Conservation (phyloP, 2,113 vertebrate genomes). For the Oreocharis arfaki region DNA sequence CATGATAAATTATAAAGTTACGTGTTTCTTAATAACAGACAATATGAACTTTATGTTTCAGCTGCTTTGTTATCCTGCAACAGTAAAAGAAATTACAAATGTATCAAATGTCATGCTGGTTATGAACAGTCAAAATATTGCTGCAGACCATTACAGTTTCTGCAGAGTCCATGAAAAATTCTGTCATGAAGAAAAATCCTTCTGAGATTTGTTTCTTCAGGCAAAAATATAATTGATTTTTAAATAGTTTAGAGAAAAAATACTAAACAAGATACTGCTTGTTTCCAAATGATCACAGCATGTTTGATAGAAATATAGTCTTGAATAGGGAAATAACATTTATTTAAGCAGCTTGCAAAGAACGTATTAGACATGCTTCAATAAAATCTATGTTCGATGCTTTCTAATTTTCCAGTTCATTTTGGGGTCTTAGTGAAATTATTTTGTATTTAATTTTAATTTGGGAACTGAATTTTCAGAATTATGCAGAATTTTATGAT, state of each 20-base stretch:
- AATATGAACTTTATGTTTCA: not conserved
- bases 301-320: not conserved
- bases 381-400: not conserved
- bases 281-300: not conserved
- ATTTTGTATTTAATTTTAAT: constrained; percentile 15
- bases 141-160: not conserved
- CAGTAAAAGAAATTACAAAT: not conserved
- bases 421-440: constrained; percentile 9
- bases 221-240: constrained; percentile 35
- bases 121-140: constrained; percentile 35
- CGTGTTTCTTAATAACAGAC: not conserved
- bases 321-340: not conserved
- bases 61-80: not conserved
- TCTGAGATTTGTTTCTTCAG: constrained; percentile 1
- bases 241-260: not conserved
- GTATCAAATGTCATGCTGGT: constrained; percentile 5
- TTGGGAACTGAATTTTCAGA: not conserved
- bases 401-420: constrained; percentile 16
- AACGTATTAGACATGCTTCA: constrained; percentile 8
- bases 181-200: not conserved
- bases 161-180: not conserved
- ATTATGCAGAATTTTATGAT: not conserved
- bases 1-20: not conserved
- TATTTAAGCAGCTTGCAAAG: constrained; percentile 13
- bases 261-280: not conserved